Evolutionary conservation across 2,888 invertebrate genomes (phyloP).

Genomic region (Entomobrya proxima): DNA sequence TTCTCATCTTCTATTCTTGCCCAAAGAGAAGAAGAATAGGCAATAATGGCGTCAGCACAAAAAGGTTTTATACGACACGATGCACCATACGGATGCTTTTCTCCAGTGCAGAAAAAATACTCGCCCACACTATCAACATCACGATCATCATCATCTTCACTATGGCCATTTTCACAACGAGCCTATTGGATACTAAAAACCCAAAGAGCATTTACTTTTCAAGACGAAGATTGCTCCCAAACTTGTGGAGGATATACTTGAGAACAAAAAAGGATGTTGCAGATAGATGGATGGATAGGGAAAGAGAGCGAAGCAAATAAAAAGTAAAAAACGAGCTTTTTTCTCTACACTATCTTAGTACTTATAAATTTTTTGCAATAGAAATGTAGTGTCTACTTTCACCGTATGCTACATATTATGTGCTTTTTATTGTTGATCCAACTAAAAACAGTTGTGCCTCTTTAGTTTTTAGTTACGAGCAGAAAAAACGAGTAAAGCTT

Average conservation of each 20-base stretch:
- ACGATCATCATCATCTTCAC: not conserved
- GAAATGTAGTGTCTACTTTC: too few relatives aligned
- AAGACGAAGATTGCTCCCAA: too few relatives aligned
- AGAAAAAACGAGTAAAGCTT: slow-evolving; percentile 22
- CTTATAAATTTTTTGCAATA: not conserved
- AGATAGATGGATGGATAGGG: not conserved
- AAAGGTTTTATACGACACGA: not conserved
- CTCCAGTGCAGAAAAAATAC: not conserved
- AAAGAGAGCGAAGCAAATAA: slow-evolving; percentile 3
- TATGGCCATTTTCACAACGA: too few relatives aligned
- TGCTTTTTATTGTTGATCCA: slow-evolving; percentile 44
- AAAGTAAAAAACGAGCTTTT: not conserved
- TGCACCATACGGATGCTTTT: not conserved
- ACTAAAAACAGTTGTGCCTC: slow-evolving; percentile 18
- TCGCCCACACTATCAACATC: not conserved
- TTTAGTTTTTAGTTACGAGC: not conserved
- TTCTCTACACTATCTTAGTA: not conserved
- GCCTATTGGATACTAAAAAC: too few relatives aligned
- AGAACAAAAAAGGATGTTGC: not conserved
- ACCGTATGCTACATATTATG: not conserved
- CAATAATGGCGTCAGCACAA: not conserved
- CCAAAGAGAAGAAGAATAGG: not conserved
- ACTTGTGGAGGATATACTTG: not conserved
- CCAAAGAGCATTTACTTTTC: too few relatives aligned
- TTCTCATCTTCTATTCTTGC: not conserved